Evolutionary conservation across 2,113 vertebrate genomes (phyloP), one percentile per base, ranked within the genome.

Genomic region (Oxyura jamaicensis): DNA sequence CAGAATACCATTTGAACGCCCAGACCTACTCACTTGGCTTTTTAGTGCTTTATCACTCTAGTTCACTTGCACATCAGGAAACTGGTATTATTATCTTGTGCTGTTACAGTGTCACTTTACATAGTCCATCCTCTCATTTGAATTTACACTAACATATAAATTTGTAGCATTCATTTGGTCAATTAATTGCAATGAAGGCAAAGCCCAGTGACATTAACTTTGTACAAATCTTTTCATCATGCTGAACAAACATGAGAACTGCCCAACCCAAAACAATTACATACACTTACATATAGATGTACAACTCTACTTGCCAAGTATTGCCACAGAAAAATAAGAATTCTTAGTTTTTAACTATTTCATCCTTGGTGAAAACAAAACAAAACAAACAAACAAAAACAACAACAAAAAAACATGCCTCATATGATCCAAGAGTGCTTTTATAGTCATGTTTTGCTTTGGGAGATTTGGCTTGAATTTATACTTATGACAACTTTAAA

Each of bases 351-450:
- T 60, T 50, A 83, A 59, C 10, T 13, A 65, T 26, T 76, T 77
- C 41, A 36, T 36, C 15, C 35, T 39, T 62, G 23, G 23, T 39
- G 60, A 10, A 39, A 39, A 39, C 36, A 39, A 39, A 39, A 39
- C 36, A 39, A 39, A 39, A 39, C 39, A 39, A 39, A 39, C 8
- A 39, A 39, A 39, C 39, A 9, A 39, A 7, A 39, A 39, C 39
- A 39, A 39, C 39, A 39, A 59, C n/a, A 59, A 25, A 62, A 58
- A 15, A 16, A 36, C 8, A 46, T 50, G 13, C 7, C 26, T 48
- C 14, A 22, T 26, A 67, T 0, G 1, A 84, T 62, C 4, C 1
- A 11, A 73, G 5, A 2, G 13, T 8, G 1, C 31, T 71, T 81
- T 81, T 16, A 78, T 1, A 75, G 31, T 5, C 11, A 13, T n/a